Evolutionary conservation across 2,888 invertebrate species (phyloP).

Genomic region (Drosophila anceps): DNA sequence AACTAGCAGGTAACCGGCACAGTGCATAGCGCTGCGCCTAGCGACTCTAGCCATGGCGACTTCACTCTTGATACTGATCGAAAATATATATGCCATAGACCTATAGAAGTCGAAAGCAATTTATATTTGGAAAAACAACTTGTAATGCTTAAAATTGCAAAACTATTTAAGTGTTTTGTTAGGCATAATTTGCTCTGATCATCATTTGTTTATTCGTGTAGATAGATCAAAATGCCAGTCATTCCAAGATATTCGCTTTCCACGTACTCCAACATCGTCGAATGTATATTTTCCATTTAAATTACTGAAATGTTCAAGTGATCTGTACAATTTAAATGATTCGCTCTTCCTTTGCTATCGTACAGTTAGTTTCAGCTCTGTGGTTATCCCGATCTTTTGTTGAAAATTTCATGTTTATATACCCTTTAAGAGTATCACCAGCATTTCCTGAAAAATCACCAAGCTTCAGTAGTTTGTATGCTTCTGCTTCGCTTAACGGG

Average conservation of each 20-base stretch:
- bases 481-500: slow-evolving; percentile 87
- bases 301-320: neutral
- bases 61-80: too few relatives aligned
- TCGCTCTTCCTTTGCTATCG: too few relatives aligned
- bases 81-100: too few relatives aligned
- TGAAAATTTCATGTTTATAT: slow-evolving; percentile 89
- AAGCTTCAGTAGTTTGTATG: slow-evolving; percentile 87
- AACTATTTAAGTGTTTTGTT: too few relatives aligned
- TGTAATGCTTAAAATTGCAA: too few relatives aligned
- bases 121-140: too few relatives aligned
- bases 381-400: slow-evolving; percentile 89
- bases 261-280: neutral
- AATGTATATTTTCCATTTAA: slow-evolving; percentile 2
- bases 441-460: slow-evolving; percentile 88
- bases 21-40: too few relatives aligned
- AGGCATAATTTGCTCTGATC: neutral
- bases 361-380: slow-evolving; percentile 79
- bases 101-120: too few relatives aligned
- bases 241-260: neutral
- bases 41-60: too few relatives aligned
- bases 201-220: neutral
- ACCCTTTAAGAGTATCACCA: slow-evolving; percentile 88
- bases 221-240: accelerated
- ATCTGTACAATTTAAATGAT: neutral
- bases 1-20: too few relatives aligned